phyloP scores from a whole-genome alignment of 1,140 invertebrate genomes.

The Epicauta chinensis region DNA sequence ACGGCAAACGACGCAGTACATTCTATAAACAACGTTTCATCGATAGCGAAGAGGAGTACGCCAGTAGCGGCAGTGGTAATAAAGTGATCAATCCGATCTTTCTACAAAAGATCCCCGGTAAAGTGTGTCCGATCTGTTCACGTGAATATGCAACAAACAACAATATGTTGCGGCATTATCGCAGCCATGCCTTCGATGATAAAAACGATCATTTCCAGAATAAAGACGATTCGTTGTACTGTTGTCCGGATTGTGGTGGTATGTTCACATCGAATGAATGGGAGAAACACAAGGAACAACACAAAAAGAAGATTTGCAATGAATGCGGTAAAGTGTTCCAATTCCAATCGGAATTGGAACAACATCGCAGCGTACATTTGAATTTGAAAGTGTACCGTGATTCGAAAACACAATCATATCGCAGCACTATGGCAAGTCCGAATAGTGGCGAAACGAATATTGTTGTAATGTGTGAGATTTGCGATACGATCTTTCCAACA shows the following conservation, averaged over 20 bases:
- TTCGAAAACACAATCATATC: slow-evolving; percentile 34
- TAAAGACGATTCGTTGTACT: slow-evolving; percentile 48
- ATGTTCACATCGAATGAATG: slow-evolving; percentile 49
- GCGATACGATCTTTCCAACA: slow-evolving; percentile 27
- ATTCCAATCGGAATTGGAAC: slow-evolving; percentile 51
- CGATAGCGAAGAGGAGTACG: not conserved
- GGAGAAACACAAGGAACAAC: slow-evolving; percentile 49
- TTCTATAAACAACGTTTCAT: not conserved
- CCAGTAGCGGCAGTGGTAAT: slow-evolving; percentile 3
- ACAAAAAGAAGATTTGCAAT: slow-evolving; percentile 51
- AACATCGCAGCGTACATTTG: slow-evolving; percentile 59
- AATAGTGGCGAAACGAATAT: slow-evolving; percentile 10
- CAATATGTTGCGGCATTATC: slow-evolving; percentile 50
- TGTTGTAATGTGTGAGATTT: slow-evolving; percentile 28
- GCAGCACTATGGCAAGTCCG: slow-evolving; percentile 29
- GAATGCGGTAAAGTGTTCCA: slow-evolving; percentile 57
- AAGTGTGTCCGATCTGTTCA: slow-evolving; percentile 45
- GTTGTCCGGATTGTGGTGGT: slow-evolving; percentile 50
- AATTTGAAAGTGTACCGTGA: slow-evolving; percentile 55
- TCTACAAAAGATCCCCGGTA: slow-evolving; percentile 1
- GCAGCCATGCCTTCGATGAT: slow-evolving; percentile 5
- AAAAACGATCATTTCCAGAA: slow-evolving; percentile 35
- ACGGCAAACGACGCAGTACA: slow-evolving; percentile 16
- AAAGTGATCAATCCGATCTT: slow-evolving; percentile 8
- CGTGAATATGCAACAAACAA: slow-evolving; percentile 49